Evolutionary conservation across 1,140 invertebrate genomes (phyloP).

Genomic region (Eulimnadia texana): DNA sequence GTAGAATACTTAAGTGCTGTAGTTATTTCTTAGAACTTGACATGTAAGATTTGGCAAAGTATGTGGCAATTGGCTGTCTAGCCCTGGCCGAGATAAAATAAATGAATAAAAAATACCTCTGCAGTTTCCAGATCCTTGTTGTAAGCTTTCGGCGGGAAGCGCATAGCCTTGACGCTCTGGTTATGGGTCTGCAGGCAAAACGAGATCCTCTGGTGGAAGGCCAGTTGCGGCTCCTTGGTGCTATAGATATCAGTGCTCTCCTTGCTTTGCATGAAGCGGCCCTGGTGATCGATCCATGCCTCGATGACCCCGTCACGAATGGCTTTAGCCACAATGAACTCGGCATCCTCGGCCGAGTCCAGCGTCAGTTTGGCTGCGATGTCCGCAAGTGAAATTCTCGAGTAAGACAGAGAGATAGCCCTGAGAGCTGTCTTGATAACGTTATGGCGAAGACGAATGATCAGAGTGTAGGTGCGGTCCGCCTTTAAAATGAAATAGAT

Average conservation of each 20-base stretch:
- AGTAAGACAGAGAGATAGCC: constrained; percentile 92
- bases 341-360: constrained; percentile 91
- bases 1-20: too few species aligned
- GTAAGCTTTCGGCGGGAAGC: constrained; percentile 97
- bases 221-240: constrained; percentile 87
- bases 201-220: constrained; percentile 94
- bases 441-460: constrained; percentile 88
- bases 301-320: constrained; percentile 98
- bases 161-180: constrained; percentile 95
- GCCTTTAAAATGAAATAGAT: constrained; percentile 33
- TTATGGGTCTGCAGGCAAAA: constrained; percentile 97
- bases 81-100: too few species aligned
- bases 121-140: constrained; percentile 95
- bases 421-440: constrained; percentile 98
- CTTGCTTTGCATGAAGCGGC: constrained; percentile 92
- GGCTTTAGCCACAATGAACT: constrained; percentile 99
- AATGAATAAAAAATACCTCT: constrained; percentile 40
- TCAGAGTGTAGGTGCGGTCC: constrained; percentile 90
- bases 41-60: too few species aligned
- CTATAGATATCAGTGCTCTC: constrained; percentile 95
- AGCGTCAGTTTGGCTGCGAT: constrained; percentile 86
- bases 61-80: too few species aligned
- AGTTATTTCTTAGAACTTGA: too few species aligned
- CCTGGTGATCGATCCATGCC: constrained; percentile 86
- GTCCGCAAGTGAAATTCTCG: constrained; percentile 84